Percentiles rank a stretch among this genome's conserved stretches.
phyloP scores from a whole-genome alignment of 2,113 vertebrate genomes.

The Formicarius rufipectus region DNA sequence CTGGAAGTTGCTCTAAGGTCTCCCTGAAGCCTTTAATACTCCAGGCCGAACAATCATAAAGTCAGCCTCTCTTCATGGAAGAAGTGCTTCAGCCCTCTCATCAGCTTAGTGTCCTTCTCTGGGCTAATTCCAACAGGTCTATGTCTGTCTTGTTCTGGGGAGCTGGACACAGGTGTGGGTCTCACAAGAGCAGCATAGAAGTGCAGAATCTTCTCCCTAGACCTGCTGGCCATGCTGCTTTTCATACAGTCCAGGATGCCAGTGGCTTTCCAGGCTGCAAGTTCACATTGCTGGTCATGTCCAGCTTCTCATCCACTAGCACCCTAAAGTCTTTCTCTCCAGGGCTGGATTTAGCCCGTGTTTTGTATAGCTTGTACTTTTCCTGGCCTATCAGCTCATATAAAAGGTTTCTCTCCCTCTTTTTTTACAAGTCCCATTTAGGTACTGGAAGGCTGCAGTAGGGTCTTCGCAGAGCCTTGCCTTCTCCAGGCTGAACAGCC shows the following conservation, averaged over 20 bases:
- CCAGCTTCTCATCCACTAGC: background rate
- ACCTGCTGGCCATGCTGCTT: rapidly evolving
- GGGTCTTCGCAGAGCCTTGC: background rate
- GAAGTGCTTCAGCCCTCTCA: no score
- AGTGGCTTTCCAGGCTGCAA: background rate
- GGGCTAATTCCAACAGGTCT: rapidly evolving
- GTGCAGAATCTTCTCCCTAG: background rate
- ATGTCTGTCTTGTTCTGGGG: background rate
- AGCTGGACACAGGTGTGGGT: background rate
- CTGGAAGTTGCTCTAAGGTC: no score
- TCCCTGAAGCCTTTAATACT: no score
- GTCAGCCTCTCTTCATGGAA: no score
- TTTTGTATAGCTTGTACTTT: no score
- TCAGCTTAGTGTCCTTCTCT: background rate
- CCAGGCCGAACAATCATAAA: no score
- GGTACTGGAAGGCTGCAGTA: no score
- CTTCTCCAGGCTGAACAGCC: background rate
- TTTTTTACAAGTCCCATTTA: no score
- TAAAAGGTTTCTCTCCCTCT: no score
- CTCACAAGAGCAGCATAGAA: background rate
- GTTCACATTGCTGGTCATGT: background rate
- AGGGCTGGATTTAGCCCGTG: background rate
- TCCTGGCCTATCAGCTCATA: no score
- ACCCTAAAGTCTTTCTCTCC: background rate
- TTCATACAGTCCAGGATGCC: rapidly evolving